Evolutionary conservation across 2,113 vertebrate species (phyloP), one percentile per base, ranked within the genome.

Genomic region (Austrofundulus limnaeus): DNA sequence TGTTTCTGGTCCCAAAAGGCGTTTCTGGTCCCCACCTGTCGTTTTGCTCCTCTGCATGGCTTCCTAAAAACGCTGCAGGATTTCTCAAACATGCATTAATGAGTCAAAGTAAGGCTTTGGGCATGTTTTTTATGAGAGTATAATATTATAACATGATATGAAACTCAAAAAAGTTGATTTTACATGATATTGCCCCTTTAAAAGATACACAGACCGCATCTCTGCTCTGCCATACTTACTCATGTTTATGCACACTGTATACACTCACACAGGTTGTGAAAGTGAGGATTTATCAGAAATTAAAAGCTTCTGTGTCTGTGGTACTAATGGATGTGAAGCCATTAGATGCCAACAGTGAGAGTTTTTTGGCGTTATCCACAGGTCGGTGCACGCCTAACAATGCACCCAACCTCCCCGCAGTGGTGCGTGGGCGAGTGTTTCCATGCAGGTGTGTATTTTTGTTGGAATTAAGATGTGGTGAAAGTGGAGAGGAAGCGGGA

Each of bases 201-300:
- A n/a, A n/a, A n/a, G n/a, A n/a, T n/a, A n/a, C 53, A 50, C 41
- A 45, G n/a, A 56, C 42, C 53, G 23, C 20, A 19, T 31, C 39
- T 59, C 34, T 31, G 31, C 54, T 34, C 19, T 58, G 65, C 43
- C 53, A 45, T 25, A 48, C 21, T 37, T 4, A 20, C n/a, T 38
- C 21, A 50, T 25, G 47, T 19, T 31, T 41, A 67, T 28, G 37
- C 46, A 48, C 50, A 58, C 66, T 7, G 14, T 57, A 60, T 4
- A 28, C 31, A 34, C 31, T 34, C 31, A 10, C 31, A 34, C 31
- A 34, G 9, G 31, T 8, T 52, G 37, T 11, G 31, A 23, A 47
- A 55, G 54, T 49, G 20, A 74, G 71, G 21, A 61, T 61, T 54
- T 10, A 54, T 19, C 21, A n/a, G 20, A 45, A 48, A 57, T n/a